phyloP scores from a whole-genome alignment of 2,888 invertebrate genomes.

The Cancer borealis region DNA sequence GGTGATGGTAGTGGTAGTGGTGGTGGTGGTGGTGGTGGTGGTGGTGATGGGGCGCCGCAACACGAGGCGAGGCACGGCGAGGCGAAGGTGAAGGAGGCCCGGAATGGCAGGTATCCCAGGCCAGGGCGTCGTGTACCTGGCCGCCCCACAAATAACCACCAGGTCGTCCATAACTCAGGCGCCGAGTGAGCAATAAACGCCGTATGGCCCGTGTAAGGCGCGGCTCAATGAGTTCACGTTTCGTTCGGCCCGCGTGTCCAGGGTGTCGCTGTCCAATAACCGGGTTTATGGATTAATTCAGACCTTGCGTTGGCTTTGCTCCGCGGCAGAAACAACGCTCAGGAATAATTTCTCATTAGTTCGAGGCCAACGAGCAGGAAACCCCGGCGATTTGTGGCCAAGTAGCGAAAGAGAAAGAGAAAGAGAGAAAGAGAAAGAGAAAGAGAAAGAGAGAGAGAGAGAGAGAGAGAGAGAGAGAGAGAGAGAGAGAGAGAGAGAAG shows the following conservation, averaged over 20 bases:
- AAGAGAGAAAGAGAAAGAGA: neutral
- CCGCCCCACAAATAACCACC: conserved; percentile 51
- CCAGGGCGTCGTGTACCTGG: conserved; percentile 34
- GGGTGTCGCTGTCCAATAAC: conserved; percentile 37
- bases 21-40: conserved; percentile 1
- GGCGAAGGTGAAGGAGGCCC: neutral
- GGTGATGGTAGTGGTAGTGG: neutral
- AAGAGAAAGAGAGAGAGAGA: conserved; percentile 3
- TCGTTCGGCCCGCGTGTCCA: neutral
- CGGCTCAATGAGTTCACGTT: conserved; percentile 28
- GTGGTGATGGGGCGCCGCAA: neutral
- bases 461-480: neutral
- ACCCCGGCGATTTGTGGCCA: neutral
- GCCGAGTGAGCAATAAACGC: conserved; percentile 57
- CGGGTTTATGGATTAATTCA: conserved; percentile 51
- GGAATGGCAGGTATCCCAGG: conserved; percentile 42
- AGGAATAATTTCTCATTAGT: conserved; percentile 46
- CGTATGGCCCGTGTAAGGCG: conserved; percentile 51
- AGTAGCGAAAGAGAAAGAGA: neutral
- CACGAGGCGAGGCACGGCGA: conserved; percentile 1
- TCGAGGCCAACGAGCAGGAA: conserved; percentile 44
- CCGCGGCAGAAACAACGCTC: neutral
- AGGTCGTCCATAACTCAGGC: conserved; percentile 60
- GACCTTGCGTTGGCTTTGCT: conserved; percentile 10
- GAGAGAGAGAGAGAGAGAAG: neutral